These are phyloP conservation scores for Drosophila testacea DNA, from an alignment of 2,888 invertebrate species.

Conservation along the genomic window DNA sequence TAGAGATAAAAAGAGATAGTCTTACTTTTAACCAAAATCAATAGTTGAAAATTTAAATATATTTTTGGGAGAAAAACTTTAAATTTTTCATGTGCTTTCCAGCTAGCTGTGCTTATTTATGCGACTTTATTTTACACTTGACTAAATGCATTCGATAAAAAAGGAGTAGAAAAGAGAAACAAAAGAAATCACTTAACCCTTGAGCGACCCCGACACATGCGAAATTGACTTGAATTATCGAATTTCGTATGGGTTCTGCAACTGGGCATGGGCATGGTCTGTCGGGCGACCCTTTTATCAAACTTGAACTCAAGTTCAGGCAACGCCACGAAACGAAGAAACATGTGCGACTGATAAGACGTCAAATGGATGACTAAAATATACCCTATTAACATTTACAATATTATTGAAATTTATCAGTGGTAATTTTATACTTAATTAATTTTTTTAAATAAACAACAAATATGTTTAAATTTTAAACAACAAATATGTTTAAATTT, in stretches of 20 bases:
- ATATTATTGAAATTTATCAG: no score
- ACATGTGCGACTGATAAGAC: not conserved
- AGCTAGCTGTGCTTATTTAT: constrained; percentile 56
- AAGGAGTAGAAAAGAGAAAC: constrained; percentile 39
- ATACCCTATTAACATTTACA: constrained; percentile 16
- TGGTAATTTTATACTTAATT: no score
- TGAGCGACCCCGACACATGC: constrained; percentile 75
- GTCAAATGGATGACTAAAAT: not conserved
- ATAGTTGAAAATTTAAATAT: constrained; percentile 49
- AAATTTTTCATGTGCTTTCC: constrained; percentile 53
- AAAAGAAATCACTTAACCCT: constrained; percentile 78
- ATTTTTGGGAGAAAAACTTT: constrained; percentile 20
- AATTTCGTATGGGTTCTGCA: constrained; percentile 60
- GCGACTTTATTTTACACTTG: constrained; percentile 72
- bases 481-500: no score
- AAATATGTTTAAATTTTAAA: no score
- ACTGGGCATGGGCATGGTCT: constrained; percentile 48
- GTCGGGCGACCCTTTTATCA: constrained; percentile 69
- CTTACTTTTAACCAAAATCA: constrained; percentile 42
- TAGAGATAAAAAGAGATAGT: not conserved
- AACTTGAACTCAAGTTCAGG: constrained; percentile 74
- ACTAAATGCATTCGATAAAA: constrained; percentile 51
- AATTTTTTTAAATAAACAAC: no score
- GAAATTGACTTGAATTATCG: constrained; percentile 77
- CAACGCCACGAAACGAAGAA: constrained; percentile 33